Conservation (phyloP, 2,888 invertebrate species). For the Apamea sordens region DNA sequence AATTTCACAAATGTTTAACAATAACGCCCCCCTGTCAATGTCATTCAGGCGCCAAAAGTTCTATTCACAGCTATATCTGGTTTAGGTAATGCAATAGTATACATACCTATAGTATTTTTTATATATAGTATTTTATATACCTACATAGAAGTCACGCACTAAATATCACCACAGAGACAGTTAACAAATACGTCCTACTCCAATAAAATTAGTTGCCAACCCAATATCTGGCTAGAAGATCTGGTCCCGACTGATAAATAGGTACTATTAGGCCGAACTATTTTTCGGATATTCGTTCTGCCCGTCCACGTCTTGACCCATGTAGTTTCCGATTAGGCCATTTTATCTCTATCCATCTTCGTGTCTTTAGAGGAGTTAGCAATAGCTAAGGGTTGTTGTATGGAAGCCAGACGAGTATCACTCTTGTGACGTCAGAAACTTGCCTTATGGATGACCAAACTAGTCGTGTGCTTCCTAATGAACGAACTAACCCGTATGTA, state of each 20-base stretch:
- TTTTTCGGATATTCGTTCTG: conserved; percentile 16
- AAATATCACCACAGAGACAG: not conserved
- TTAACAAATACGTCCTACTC: not conserved
- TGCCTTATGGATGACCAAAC: not conserved
- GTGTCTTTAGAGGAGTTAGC: conserved; percentile 4
- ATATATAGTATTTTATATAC: too few species aligned
- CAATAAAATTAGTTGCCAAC: conserved; percentile 3
- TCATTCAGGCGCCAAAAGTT: not conserved
- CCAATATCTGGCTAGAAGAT: not conserved
- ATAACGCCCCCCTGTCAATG: too few species aligned
- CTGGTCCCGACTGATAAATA: conserved; percentile 30
- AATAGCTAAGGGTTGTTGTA: not conserved
- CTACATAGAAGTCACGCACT: not conserved
- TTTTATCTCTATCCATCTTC: conserved; percentile 38
- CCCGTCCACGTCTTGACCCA: not conserved
- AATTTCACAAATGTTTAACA: too few species aligned
- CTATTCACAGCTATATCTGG: not conserved
- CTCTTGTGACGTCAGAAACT: conserved; percentile 7
- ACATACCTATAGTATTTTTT: too few species aligned
- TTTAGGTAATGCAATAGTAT: too few species aligned
- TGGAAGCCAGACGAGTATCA: not conserved
- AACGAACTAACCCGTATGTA: conserved; percentile 23
- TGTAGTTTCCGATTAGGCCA: conserved; percentile 19
- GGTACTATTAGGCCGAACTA: conserved; percentile 3
- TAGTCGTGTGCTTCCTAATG: conserved; percentile 17